phyloP scores from a whole-genome alignment of 1,140 invertebrate genomes.

The Lineus longissimus region DNA sequence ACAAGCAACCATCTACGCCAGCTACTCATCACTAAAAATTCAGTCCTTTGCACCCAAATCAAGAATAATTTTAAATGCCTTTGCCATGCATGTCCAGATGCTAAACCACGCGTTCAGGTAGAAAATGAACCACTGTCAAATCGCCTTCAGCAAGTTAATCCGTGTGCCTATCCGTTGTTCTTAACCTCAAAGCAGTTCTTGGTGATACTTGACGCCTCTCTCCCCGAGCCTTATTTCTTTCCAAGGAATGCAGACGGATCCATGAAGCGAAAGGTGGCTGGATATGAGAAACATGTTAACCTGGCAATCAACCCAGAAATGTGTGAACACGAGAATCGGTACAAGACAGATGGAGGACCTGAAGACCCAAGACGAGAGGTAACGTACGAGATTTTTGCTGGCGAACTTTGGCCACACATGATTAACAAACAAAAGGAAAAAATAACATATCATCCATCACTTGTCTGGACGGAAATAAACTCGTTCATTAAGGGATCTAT shows the following conservation, averaged over 20 bases:
- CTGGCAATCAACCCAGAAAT: slow-evolving; percentile 26
- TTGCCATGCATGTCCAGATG: slow-evolving; percentile 26
- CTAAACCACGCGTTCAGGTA: slow-evolving; percentile 18
- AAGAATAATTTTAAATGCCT: slow-evolving; percentile 42
- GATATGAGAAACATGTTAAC: slow-evolving; percentile 27
- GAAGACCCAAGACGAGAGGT: slow-evolving; percentile 29
- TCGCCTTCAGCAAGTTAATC: slow-evolving; percentile 27
- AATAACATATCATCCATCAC: slow-evolving; percentile 31
- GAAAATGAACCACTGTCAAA: slow-evolving; percentile 27
- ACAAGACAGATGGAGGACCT: slow-evolving; percentile 14
- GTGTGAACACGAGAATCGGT: slow-evolving; percentile 18
- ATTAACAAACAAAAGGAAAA: slow-evolving; percentile 27
- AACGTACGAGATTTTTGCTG: slow-evolving; percentile 40
- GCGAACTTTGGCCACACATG: slow-evolving; percentile 35
- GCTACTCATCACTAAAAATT: slow-evolving; percentile 46
- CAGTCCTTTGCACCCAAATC: slow-evolving; percentile 40
- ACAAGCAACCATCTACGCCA: slow-evolving; percentile 26
- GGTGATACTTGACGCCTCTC: slow-evolving; percentile 35
- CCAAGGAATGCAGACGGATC: slow-evolving; percentile 32
- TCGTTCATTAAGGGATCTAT: slow-evolving; percentile 45
- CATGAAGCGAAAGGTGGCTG: slow-evolving; percentile 25
- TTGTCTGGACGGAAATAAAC: slow-evolving; percentile 44
- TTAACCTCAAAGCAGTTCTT: slow-evolving; percentile 34
- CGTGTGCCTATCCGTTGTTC: slow-evolving; percentile 33
- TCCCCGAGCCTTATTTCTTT: slow-evolving; percentile 29